phyloP scores from a whole-genome alignment of 2,888 invertebrate species.

The Synanthedon tipuliformis region DNA sequence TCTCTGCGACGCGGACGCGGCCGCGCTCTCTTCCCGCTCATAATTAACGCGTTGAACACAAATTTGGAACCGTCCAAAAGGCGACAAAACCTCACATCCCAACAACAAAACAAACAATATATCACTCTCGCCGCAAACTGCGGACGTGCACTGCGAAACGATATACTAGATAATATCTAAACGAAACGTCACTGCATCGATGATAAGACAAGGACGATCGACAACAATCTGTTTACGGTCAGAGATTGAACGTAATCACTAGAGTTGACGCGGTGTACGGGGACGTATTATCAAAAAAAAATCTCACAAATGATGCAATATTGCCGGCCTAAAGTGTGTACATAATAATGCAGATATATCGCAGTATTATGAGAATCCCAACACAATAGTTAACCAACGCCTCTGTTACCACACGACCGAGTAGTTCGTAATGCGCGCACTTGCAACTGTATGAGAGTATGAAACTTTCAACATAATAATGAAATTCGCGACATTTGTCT shows the following conservation, averaged over 20 bases:
- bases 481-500: background rate
- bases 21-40: conserved; percentile 43
- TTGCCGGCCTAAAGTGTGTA: background rate
- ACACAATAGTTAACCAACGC: conserved; percentile 6
- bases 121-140: conserved; percentile 29
- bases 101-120: conserved; percentile 11
- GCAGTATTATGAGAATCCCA: conserved; percentile 6
- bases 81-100: conserved; percentile 2
- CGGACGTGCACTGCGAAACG: conserved; percentile 50
- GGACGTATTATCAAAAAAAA: background rate
- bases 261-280: background rate
- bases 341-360: background rate
- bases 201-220: background rate
- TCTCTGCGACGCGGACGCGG: conserved; percentile 51
- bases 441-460: background rate
- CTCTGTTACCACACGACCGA: conserved; percentile 3
- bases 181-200: conserved; percentile 38
- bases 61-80: background rate
- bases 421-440: background rate
- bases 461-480: background rate
- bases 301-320: background rate
- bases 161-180: conserved; percentile 49
- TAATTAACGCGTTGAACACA: conserved; percentile 14
- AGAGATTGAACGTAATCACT: background rate
- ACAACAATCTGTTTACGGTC: background rate